phyloP scores from a whole-genome alignment of 1,140 invertebrate genomes.

The Latrodectus geometricus region DNA sequence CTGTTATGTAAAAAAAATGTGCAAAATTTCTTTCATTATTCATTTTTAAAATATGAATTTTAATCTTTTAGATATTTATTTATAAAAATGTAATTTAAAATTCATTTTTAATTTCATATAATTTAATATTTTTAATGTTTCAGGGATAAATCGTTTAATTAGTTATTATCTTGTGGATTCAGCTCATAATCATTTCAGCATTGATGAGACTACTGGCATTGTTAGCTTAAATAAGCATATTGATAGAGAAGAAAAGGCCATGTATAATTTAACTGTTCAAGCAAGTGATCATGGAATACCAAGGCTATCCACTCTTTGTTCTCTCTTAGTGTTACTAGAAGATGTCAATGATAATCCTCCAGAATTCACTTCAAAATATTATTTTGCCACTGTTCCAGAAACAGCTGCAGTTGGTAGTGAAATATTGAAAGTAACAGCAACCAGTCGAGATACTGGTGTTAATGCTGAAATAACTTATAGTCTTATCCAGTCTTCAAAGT shows the following conservation, averaged over 20 bases:
- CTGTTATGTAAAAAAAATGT: no score
- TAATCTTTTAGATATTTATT: neutral
- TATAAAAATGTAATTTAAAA: neutral
- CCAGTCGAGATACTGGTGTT: slow-evolving; percentile 83
- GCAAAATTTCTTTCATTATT: no score
- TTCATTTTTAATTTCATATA: neutral
- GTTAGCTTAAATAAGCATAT: slow-evolving; percentile 83
- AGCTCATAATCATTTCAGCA: slow-evolving; percentile 75
- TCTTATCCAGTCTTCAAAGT: slow-evolving; percentile 82
- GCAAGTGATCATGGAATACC: slow-evolving; percentile 84
- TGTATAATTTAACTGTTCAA: slow-evolving; percentile 86
- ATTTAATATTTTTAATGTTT: slow-evolving; percentile 49
- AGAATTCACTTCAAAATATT: slow-evolving; percentile 85
- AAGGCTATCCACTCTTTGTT: slow-evolving; percentile 74
- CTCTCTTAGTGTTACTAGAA: slow-evolving; percentile 77
- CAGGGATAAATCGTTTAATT: slow-evolving; percentile 85
- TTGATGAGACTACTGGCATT: slow-evolving; percentile 83
- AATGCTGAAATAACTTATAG: slow-evolving; percentile 85
- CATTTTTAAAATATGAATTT: neutral
- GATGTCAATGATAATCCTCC: slow-evolving; percentile 95
- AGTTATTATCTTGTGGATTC: slow-evolving; percentile 83
- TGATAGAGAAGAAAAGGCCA: slow-evolving; percentile 86
- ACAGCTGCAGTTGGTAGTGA: slow-evolving; percentile 78
- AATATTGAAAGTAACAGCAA: slow-evolving; percentile 83
- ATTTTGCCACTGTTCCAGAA: slow-evolving; percentile 81